A percentile compares a stretch with the other conserved stretches of the same genome.
phyloP scores from a whole-genome alignment of 2,888 invertebrate genomes.

The Ormyrus thymus region DNA sequence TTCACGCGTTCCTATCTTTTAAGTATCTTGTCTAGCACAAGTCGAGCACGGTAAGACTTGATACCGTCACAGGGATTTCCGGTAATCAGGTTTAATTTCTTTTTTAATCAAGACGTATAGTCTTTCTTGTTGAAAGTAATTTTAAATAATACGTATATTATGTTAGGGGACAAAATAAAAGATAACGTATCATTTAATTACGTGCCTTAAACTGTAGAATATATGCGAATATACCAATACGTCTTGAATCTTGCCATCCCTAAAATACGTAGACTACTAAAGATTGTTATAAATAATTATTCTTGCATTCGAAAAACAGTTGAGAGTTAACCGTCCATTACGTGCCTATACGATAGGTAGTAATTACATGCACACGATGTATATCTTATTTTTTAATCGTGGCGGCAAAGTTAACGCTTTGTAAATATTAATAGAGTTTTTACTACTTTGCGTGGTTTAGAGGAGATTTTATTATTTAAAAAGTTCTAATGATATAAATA shows the following conservation, averaged over 20 bases:
- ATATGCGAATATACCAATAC: constrained; percentile 17
- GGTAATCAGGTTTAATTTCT: constrained; percentile 33
- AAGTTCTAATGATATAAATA: constrained; percentile 22
- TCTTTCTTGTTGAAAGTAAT: constrained; percentile 10
- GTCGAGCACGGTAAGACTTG: not conserved
- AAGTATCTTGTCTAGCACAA: constrained; percentile 13
- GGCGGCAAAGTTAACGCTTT: constrained; percentile 27
- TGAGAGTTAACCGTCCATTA: constrained; percentile 62
- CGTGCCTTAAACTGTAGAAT: constrained; percentile 41
- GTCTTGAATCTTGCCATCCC: constrained; percentile 52
- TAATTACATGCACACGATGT: constrained; percentile 30
- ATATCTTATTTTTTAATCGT: constrained; percentile 26
- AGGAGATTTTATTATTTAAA: constrained; percentile 33
- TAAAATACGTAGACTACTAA: constrained; percentile 42
- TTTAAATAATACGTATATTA: constrained; percentile 15
- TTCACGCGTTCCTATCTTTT: constrained; percentile 49
- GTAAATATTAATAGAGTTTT: constrained; percentile 48
- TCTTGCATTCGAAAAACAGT: constrained; percentile 42
- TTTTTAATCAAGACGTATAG: constrained; percentile 25
- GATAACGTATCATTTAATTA: constrained; percentile 36
- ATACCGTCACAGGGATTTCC: constrained; percentile 17
- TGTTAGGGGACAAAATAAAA: not conserved
- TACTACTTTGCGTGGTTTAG: constrained; percentile 23
- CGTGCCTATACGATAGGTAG: constrained; percentile 60
- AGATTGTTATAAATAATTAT: constrained; percentile 37